Conservation (phyloP, 2,888 invertebrate genomes). For the Koerneria pararmatus region DNA sequence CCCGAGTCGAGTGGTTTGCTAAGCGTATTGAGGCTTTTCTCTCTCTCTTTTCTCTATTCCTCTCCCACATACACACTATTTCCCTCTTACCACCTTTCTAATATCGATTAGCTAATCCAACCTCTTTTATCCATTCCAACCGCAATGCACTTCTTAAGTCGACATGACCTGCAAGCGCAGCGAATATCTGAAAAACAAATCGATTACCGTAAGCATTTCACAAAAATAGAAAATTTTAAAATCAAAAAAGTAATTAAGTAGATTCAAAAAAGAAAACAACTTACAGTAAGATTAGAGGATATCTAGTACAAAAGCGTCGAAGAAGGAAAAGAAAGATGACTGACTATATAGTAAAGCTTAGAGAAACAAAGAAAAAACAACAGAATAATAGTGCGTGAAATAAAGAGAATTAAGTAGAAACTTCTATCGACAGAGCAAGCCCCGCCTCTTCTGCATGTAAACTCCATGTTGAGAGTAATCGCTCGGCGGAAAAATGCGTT, state of each 20-base stretch:
- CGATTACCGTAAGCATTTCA: no score
- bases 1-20: not conserved
- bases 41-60: not conserved
- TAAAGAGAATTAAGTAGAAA: no score
- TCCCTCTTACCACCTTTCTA: no score
- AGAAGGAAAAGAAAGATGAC: not conserved
- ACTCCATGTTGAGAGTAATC: constrained; percentile 51
- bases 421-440: constrained; percentile 55
- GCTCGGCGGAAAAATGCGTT: constrained; percentile 57
- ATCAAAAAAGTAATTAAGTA: no score
- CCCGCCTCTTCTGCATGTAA: constrained; percentile 50
- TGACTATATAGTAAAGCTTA: not conserved
- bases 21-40: not conserved
- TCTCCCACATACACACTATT: no score
- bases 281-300: not conserved
- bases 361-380: not conserved
- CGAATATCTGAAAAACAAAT: constrained; percentile 47
- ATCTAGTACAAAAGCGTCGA: not conserved
- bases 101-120: no score
- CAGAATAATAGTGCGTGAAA: not conserved
- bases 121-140: constrained; percentile 50
- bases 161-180: constrained; percentile 56
- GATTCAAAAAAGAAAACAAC: no score
- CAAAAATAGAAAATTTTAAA: no score
- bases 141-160: constrained; percentile 43